phyloP scores from a whole-genome alignment of 92 coral and sea anemone species.

The Actinostola sp. region DNA sequence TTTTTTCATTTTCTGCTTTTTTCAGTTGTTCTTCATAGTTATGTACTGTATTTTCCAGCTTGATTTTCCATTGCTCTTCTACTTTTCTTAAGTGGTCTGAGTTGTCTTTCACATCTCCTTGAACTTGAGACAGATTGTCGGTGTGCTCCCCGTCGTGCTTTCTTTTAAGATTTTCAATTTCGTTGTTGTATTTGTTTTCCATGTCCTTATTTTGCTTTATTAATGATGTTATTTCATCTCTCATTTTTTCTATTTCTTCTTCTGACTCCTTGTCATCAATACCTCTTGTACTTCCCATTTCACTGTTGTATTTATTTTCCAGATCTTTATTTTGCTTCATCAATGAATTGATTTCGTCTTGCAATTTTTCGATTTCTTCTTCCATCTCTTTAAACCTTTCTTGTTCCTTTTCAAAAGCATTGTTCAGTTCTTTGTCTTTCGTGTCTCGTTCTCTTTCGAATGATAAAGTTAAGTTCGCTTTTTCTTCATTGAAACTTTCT shows the following conservation, averaged over 20 bases:
- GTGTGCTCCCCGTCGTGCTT: constrained; percentile 40
- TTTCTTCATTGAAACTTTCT: constrained; percentile 50
- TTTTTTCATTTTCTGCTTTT: constrained; percentile 52
- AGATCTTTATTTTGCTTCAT: constrained; percentile 55
- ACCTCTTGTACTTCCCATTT: constrained; percentile 25
- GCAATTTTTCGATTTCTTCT: constrained; percentile 22
- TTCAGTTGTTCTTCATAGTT: constrained; percentile 67
- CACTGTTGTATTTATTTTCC: constrained; percentile 43
- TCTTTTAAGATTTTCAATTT: constrained; percentile 41
- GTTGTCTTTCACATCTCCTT: constrained; percentile 54
- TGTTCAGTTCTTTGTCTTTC: constrained; percentile 42
- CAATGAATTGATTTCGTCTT: constrained; percentile 30
- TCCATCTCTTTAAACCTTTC: constrained; percentile 31
- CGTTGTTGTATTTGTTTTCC: constrained; percentile 15
- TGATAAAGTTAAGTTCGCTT: constrained; percentile 21
- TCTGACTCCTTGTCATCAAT: constrained; percentile 39
- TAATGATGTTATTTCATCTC: constrained; percentile 5
- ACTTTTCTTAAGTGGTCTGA: constrained; percentile 54
- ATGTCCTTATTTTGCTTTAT: constrained; percentile 10
- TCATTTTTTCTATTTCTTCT: constrained; percentile 30
- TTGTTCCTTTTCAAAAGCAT: constrained; percentile 43
- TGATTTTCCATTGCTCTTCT: constrained; percentile 73
- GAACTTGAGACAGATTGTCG: constrained; percentile 34
- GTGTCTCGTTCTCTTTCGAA: constrained; percentile 48
- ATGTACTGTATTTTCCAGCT: constrained; percentile 56